phyloP scores from a whole-genome alignment of 2,113 vertebrate species.

The Ia io region DNA sequence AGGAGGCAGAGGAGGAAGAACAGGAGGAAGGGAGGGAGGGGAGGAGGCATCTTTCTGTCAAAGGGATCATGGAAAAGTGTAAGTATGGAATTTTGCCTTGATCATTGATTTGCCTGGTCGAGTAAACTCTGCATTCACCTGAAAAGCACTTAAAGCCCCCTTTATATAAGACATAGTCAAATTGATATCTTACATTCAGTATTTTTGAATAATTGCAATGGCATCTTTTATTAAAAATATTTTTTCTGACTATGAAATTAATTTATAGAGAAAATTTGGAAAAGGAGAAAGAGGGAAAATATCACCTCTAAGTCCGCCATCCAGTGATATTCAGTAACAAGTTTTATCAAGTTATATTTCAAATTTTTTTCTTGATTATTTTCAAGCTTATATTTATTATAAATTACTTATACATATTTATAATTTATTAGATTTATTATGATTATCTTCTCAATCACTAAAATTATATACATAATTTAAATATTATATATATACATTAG shows the following conservation, averaged over 20 bases:
- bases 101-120: neutral
- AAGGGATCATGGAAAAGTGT: neutral
- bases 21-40: neutral
- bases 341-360: neutral
- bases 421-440: neutral
- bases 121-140: neutral
- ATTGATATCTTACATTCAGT: neutral
- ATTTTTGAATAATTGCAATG: neutral
- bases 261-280: neutral
- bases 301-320: neutral
- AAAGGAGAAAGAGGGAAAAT: neutral
- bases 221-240: neutral
- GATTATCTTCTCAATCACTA: neutral
- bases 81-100: neutral
- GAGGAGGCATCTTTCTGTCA: neutral
- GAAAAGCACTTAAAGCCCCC: neutral
- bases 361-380: neutral
- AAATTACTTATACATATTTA: neutral
- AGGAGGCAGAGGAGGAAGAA: neutral
- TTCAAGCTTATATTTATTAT: neutral
- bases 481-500: neutral
- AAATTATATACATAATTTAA: neutral
- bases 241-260: neutral
- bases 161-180: neutral
- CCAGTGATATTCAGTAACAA: neutral